Evolutionary conservation across 2,797 vertebrate species (phyloP).

Genomic region (Helicolenus hilgendorfi): DNA sequence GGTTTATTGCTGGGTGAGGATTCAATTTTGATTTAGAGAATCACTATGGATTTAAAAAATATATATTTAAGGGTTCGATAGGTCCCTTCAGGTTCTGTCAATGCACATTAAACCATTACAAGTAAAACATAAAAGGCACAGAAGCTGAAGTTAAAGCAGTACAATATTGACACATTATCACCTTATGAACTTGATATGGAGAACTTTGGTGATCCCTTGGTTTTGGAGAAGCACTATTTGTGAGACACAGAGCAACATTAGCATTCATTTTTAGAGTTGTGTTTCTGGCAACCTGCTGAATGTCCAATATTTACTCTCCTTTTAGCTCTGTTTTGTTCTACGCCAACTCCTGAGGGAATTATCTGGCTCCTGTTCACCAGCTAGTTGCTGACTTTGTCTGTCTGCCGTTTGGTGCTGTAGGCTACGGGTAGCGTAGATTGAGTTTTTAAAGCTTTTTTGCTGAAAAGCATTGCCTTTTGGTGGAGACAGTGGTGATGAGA

Average conservation of each 20-base stretch:
- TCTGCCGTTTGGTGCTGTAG: not conserved
- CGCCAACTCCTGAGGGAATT: no score
- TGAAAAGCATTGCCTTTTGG: not conserved
- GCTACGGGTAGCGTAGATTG: not conserved
- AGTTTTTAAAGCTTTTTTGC: accelerated
- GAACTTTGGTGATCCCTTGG: not conserved
- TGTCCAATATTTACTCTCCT: not conserved
- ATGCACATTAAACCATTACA: not conserved
- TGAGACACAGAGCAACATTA: not conserved
- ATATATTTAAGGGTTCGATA: not conserved
- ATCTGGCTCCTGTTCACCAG: no score
- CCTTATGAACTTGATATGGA: not conserved
- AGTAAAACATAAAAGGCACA: not conserved
- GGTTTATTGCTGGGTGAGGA: not conserved
- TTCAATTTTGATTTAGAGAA: not conserved
- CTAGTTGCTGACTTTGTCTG: not conserved
- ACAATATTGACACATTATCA: not conserved
- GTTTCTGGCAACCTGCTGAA: not conserved
- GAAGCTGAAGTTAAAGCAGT: not conserved
- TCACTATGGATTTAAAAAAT: not conserved
- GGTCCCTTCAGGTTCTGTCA: not conserved
- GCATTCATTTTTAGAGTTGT: not conserved
- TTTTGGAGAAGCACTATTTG: not conserved
- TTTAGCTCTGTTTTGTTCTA: not conserved
- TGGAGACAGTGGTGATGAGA: not conserved